Evolutionary conservation across 1,140 invertebrate species (phyloP), one percentile per base, ranked within the genome.

Genomic region (Pachypeltis micranthus): DNA sequence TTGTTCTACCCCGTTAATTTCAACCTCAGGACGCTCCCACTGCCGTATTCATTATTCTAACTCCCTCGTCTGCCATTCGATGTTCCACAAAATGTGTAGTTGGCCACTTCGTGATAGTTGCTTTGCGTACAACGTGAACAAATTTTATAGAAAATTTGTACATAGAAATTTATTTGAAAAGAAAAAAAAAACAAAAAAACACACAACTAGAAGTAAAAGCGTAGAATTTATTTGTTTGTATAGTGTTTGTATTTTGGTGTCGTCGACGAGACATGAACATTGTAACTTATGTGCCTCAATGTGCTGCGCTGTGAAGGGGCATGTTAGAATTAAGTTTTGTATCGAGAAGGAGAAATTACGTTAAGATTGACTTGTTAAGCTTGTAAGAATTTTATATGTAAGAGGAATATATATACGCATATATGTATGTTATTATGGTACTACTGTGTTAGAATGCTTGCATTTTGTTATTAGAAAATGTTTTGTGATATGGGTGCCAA

Each of bases 301-400:
- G 47, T 51, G 47, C 47, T 51, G 47, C 23, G 47, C 47, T 51
- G 4, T 21, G 23, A 21, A 21, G 47, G 47, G 12, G 47, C 47
- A 21, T 51, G 47, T 21, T 16, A 39, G 31, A 39, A 51, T 21
- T 21, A 51, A 51, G 12, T 51, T 51, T 51, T 51, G 47, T 51
- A 51, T 51, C 23, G 47, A 21, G 10, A 51, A 51, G 23, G 23
- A 51, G 4, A 51, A 21, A 14, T 16, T 7, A 14, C 4, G 12
- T 16, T 21, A 4, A 10, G 47, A 10, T 10, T 16, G 47, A 51
- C 12, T 51, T n/a, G 47, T 51, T 51, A 51, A 16, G 47, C 47
- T 51, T 51, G 47, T 51, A 51, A 51, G 47, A 51, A 51, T 51
- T 51, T 51, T 51, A 51, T 51, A 51, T 51, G n/a, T n/a, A n/a